Evolutionary conservation across 2,888 invertebrate genomes (phyloP).

Genomic region (Megamerina dolium): DNA sequence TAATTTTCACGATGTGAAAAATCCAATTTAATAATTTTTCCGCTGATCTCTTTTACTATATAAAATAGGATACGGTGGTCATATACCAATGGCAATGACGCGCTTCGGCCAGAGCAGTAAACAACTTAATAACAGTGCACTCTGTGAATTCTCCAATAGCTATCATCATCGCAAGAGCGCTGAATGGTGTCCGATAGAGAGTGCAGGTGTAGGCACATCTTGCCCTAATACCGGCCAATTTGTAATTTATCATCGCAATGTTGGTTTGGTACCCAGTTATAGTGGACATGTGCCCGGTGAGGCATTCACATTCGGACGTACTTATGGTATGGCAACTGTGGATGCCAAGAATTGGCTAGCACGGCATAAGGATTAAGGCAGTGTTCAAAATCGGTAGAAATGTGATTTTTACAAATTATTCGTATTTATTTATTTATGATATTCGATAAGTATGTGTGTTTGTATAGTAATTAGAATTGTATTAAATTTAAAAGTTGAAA

Average conservation of each 20-base stretch:
- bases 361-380: constrained; percentile 33
- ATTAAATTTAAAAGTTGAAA: too few relatives aligned
- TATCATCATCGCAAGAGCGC: constrained; percentile 66
- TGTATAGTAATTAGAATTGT: too few relatives aligned
- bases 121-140: constrained; percentile 62
- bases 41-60: neutral
- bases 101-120: constrained; percentile 48
- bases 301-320: constrained; percentile 67
- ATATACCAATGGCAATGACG: constrained; percentile 42
- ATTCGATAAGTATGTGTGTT: neutral
- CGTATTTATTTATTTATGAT: too few relatives aligned
- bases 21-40: too few relatives aligned
- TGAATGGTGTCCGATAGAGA: constrained; percentile 62
- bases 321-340: constrained; percentile 66
- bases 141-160: constrained; percentile 70
- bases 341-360: constrained; percentile 70
- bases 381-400: neutral
- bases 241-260: constrained; percentile 66
- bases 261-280: constrained; percentile 71
- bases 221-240: constrained; percentile 39
- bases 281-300: constrained; percentile 72
- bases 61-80: constrained; percentile 38
- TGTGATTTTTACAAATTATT: constrained; percentile 1
- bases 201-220: constrained; percentile 32
- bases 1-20: too few relatives aligned